Percentiles rank a stretch among this genome's conserved stretches.
Conservation (phyloP, 2,797 vertebrate species). For the Loriculus beryllinus region DNA sequence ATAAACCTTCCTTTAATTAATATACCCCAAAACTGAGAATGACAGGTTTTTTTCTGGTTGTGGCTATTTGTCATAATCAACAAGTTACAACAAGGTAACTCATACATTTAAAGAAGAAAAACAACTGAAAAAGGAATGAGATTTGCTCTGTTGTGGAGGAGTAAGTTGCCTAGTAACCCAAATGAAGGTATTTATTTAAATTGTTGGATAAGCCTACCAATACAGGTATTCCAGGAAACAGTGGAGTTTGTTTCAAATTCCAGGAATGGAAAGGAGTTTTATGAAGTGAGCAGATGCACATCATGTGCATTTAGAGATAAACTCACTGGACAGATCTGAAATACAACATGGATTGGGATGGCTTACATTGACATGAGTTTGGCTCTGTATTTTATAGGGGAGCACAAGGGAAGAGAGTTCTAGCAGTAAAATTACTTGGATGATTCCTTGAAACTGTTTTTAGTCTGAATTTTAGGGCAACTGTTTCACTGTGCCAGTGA, state of each 20-base stretch:
- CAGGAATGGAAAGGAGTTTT: neutral
- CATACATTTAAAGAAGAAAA: neutral
- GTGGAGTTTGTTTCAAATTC: neutral
- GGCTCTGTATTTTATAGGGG: neutral
- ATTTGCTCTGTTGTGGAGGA: neutral
- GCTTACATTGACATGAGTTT: neutral
- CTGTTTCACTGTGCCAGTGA: neutral
- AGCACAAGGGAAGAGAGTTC: neutral
- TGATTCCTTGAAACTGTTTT: neutral
- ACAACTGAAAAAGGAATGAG: neutral
- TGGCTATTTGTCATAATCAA: neutral
- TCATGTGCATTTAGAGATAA: neutral
- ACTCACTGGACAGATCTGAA: neutral
- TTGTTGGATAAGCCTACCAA: neutral
- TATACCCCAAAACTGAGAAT: neutral
- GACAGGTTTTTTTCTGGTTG: too few relatives aligned
- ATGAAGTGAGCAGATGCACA: neutral
- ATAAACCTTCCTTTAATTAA: neutral
- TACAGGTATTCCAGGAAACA: slow-evolving; percentile 39
- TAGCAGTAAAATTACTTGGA: neutral
- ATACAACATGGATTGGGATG: neutral
- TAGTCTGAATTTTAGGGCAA: neutral
- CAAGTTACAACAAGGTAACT: neutral
- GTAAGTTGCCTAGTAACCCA: neutral
- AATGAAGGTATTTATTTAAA: neutral